These are phyloP conservation scores for Phylloscopus whistleri DNA, from an alignment of 2,113 vertebrate genomes.

Conservation along the genomic window DNA sequence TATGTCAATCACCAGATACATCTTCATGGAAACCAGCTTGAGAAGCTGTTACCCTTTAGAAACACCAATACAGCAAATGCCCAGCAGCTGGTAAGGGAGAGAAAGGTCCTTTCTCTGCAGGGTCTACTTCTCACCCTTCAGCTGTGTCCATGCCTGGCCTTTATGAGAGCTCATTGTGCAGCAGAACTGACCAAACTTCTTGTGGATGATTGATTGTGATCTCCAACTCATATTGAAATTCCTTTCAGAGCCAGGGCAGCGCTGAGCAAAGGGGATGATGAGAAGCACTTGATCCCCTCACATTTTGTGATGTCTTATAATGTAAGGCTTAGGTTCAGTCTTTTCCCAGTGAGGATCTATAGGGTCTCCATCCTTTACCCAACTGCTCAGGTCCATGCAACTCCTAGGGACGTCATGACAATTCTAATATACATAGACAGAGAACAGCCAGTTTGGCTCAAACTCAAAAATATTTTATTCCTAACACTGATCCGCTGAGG, in stretches of 20 bases:
- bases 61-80: neutral
- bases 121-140: neutral
- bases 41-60: neutral
- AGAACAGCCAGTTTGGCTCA: neutral
- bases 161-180: neutral
- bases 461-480: neutral
- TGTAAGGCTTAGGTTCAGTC: neutral
- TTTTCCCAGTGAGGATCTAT: neutral
- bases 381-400: neutral
- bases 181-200: neutral
- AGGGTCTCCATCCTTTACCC: neutral
- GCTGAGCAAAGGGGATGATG: neutral
- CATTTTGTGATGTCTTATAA: neutral
- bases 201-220: neutral
- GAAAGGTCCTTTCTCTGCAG: neutral
- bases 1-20: neutral
- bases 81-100: neutral
- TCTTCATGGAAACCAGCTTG: neutral
- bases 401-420: neutral
- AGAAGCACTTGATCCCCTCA: neutral
- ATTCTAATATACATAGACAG: neutral
- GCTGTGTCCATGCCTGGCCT: neutral
- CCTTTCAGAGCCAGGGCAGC: neutral
- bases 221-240: neutral
- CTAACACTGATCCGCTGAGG: neutral